Evolutionary conservation across 2,113 vertebrate species (phyloP), one percentile per base, ranked within the genome.

Genomic region (Piprites chloris): DNA sequence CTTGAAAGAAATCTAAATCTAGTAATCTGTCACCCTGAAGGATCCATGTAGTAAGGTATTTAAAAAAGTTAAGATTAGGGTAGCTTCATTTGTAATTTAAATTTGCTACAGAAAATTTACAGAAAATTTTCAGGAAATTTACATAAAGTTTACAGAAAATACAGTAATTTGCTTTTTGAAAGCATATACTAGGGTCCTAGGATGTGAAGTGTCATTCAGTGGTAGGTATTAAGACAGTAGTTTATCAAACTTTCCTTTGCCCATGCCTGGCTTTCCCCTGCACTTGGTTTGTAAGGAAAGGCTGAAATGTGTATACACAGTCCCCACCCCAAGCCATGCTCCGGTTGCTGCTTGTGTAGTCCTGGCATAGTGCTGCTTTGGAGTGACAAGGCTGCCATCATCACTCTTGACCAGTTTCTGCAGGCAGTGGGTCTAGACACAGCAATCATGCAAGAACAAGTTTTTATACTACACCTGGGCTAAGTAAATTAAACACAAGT

Each of bases 21-120:
- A 93, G 89, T 89, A 66, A 95, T 89, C 74, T 89, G 82, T 85
- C 78, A 76, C 74, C 62, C 69, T 87, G 89, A 95, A 91, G 77
- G 81, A 94, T 89, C 59, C n/a, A 26, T 69, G 81, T 93, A 96
- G 95, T 96, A 97, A 95, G 81, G 62, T 94, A 85, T 95, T 96
- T 96, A 85, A 93, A 92, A 41, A 17, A 90, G 68, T 68, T 96
- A 91, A 95, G 77, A 91, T 94, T 94, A 87, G 62, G 91, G 66
- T 49, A 76, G 50, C 81, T 85, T 87, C 20, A 96, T 96, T 91
- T 93, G 81, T 74, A 96, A 89, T 96, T 95, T 76, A 87, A 72
- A 94, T 92, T 92, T 85, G 32, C 74, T 69, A 39, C n/a, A 76
- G 62, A 65, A n/a, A n/a, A n/a, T n/a, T n/a, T n/a, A n/a, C n/a